Conservation (phyloP, 1,140 invertebrate genomes). For the Medauroidea extradentata region DNA sequence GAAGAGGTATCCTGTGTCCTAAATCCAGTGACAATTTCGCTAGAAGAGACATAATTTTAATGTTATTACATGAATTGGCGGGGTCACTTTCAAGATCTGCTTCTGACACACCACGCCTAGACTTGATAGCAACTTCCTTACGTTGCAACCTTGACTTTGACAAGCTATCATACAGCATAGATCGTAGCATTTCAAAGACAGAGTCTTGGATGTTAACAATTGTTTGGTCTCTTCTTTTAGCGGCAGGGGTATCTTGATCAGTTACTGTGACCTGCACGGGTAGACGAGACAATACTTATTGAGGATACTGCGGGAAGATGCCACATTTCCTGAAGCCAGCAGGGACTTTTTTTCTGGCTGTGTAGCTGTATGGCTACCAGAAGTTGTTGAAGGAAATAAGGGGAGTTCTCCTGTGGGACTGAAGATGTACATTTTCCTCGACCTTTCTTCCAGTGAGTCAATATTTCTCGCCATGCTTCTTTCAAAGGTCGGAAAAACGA, state of each 20-base stretch:
- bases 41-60: neutral
- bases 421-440: slow-evolving; percentile 14
- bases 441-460: slow-evolving; percentile 30
- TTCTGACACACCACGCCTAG: neutral
- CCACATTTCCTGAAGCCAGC: slow-evolving; percentile 29
- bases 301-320: slow-evolving; percentile 24
- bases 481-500: slow-evolving; percentile 39
- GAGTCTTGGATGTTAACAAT: neutral
- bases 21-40: neutral
- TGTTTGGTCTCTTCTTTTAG: neutral
- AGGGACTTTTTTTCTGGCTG: slow-evolving; percentile 19
- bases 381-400: slow-evolving; percentile 24
- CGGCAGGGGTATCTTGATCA: too few species aligned
- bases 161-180: neutral
- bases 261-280: too few species aligned
- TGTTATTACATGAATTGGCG: neutral
- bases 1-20: too few species aligned
- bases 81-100: neutral
- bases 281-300: too few species aligned
- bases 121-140: neutral
- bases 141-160: neutral
- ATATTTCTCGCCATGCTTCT: slow-evolving; percentile 32
- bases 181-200: neutral
- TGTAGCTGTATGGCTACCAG: slow-evolving; percentile 15
- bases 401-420: slow-evolving; percentile 26